A percentile compares a stretch with the other conserved stretches of the same genome.
phyloP scores from a whole-genome alignment of 92 coral and sea anemone genomes.

The Blastomussa wellsi region DNA sequence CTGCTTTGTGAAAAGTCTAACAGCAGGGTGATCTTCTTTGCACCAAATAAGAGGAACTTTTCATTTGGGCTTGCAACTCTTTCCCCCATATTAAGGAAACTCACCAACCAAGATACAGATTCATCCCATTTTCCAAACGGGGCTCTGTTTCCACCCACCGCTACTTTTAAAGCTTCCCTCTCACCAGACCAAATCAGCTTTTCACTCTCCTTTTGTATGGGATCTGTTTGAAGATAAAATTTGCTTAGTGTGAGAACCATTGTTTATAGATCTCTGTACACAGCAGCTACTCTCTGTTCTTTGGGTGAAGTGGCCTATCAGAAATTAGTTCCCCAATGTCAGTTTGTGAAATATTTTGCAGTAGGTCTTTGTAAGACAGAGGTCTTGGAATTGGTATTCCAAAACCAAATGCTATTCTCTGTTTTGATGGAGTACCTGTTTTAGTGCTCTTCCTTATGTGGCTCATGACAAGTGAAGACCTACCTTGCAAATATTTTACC shows the following conservation, averaged over 20 bases:
- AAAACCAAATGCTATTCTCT: slow-evolving; percentile 55
- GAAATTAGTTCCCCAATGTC: slow-evolving; percentile 55
- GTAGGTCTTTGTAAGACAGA: slow-evolving; percentile 52
- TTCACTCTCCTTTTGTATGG: slow-evolving; percentile 37
- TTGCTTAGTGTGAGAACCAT: slow-evolving; percentile 35
- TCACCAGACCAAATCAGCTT: slow-evolving; percentile 68
- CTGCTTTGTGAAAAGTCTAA: slow-evolving; percentile 24
- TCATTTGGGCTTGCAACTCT: slow-evolving; percentile 63
- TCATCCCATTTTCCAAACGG: slow-evolving; percentile 78
- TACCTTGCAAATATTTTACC: slow-evolving; percentile 41
- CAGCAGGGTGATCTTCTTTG: slow-evolving; percentile 58
- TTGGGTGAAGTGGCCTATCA: slow-evolving; percentile 41
- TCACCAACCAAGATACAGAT: slow-evolving; percentile 64
- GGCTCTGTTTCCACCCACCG: slow-evolving; percentile 76
- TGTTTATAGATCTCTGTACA: slow-evolving; percentile 61
- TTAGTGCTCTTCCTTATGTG: slow-evolving; percentile 55
- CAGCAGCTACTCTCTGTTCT: slow-evolving; percentile 61
- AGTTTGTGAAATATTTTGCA: slow-evolving; percentile 41
- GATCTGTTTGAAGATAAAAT: slow-evolving; percentile 50
- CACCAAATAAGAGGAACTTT: slow-evolving; percentile 44
- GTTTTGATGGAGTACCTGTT: slow-evolving; percentile 46
- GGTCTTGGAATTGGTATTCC: slow-evolving; percentile 68
- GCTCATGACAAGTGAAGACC: slow-evolving; percentile 52
- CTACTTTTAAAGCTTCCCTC: slow-evolving; percentile 42
- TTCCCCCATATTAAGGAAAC: slow-evolving; percentile 70